phyloP scores from a whole-genome alignment of 1,140 invertebrate species.

The Lethrus apterus region DNA sequence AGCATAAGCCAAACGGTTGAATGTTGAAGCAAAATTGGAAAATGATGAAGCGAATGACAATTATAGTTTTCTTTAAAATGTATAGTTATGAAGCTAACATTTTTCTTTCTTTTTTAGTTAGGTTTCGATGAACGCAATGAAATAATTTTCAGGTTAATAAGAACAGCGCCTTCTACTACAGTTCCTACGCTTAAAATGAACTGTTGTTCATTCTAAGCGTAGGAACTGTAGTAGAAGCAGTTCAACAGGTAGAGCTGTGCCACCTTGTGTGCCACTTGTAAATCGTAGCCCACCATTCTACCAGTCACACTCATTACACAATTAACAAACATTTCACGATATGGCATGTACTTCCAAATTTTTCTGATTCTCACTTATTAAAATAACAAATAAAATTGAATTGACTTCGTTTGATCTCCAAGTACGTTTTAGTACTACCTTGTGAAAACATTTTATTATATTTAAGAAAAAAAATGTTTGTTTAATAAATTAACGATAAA shows the following conservation, averaged over 20 bases:
- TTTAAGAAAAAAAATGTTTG: too few species aligned
- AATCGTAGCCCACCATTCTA: constrained; percentile 29
- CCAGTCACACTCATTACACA: constrained; percentile 47
- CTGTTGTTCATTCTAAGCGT: too few species aligned
- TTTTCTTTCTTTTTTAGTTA: constrained; percentile 11
- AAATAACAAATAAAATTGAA: too few species aligned
- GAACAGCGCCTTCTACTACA: constrained; percentile 32
- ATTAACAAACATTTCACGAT: constrained; percentile 45
- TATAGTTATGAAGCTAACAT: constrained; percentile 31
- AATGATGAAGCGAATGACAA: constrained; percentile 57
- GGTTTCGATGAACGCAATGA: too few species aligned
- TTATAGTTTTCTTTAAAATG: constrained; percentile 38
- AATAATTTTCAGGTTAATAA: constrained; percentile 37
- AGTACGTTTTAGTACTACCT: too few species aligned
- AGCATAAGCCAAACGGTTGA: constrained; percentile 51
- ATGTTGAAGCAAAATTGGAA: constrained; percentile 58
- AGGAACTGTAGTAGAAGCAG: too few species aligned
- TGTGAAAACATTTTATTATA: too few species aligned
- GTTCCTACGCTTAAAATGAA: constrained; percentile 30
- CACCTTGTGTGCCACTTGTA: constrained; percentile 29
- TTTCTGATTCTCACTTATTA: too few species aligned
- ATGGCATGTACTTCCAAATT: too few species aligned
- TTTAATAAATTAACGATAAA: too few species aligned
- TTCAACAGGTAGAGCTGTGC: constrained; percentile 24
- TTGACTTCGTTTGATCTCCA: too few species aligned